These are phyloP conservation scores for Schrankia costaestrigalis DNA, from an alignment of 2,888 invertebrate species.

Conservation along the genomic window DNA sequence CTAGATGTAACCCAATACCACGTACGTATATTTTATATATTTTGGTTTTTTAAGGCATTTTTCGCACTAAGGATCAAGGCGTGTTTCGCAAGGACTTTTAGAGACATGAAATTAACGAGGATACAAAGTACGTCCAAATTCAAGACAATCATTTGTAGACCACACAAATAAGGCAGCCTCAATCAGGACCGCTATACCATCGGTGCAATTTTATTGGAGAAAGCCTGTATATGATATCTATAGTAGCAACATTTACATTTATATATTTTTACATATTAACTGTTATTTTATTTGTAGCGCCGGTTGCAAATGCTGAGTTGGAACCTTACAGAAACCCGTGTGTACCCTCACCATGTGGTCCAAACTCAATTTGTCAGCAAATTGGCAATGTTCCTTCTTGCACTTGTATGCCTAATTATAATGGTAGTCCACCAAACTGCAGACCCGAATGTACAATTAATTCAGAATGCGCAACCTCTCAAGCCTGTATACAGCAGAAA, in stretches of 20 bases:
- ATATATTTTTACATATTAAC: neutral
- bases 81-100: no score
- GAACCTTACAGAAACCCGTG: slow-evolving; percentile 79
- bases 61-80: no score
- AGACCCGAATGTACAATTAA: slow-evolving; percentile 86
- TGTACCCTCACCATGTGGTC: slow-evolving; percentile 84
- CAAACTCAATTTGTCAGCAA: slow-evolving; percentile 84
- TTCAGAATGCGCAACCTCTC: slow-evolving; percentile 84
- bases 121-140: no score
- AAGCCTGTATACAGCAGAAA: slow-evolving; percentile 86
- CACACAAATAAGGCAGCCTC: no score
- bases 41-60: no score
- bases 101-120: no score
- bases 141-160: no score
- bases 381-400: slow-evolving; percentile 82
- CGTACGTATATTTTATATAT: slow-evolving; percentile 61
- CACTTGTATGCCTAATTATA: slow-evolving; percentile 81
- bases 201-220: no score
- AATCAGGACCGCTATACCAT: no score
- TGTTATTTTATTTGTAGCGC: slow-evolving; percentile 41
- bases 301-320: slow-evolving; percentile 65
- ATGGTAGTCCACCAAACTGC: slow-evolving; percentile 84
- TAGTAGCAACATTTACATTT: slow-evolving; percentile 19
- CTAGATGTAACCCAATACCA: slow-evolving; percentile 78
- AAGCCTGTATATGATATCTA: no score